Conservation (phyloP, 2,113 vertebrate species). For the Pogonocichla stellata region DNA sequence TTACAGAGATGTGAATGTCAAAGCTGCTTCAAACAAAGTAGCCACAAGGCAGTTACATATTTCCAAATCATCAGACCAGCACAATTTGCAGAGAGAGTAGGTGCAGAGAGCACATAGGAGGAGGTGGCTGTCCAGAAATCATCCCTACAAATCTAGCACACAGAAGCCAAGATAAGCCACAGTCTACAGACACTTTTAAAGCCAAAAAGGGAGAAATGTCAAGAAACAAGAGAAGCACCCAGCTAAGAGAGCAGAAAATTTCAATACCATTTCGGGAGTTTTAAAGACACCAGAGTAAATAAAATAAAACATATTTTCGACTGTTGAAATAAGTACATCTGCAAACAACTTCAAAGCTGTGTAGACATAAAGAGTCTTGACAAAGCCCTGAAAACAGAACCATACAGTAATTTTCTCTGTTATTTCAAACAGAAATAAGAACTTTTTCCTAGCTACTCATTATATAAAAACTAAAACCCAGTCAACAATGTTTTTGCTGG, state of each 20-base stretch:
- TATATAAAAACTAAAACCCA: neutral
- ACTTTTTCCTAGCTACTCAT: neutral
- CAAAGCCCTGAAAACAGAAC: neutral
- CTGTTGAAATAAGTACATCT: neutral
- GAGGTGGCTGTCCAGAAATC: neutral
- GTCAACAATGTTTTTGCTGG: neutral
- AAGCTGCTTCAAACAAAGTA: constrained; percentile 22
- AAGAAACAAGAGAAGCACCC: neutral
- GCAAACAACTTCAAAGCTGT: neutral
- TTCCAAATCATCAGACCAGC: neutral
- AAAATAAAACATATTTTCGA: neutral
- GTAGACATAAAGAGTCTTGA: neutral
- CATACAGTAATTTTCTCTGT: neutral
- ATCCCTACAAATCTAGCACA: neutral
- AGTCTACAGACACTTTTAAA: neutral
- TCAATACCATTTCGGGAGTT: neutral
- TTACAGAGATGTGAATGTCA: constrained; percentile 12
- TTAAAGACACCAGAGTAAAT: neutral
- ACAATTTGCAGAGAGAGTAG: neutral
- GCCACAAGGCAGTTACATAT: constrained; percentile 23
- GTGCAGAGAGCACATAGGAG: neutral
- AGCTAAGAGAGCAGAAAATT: neutral
- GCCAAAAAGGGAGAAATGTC: neutral
- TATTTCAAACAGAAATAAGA: neutral
- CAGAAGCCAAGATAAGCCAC: neutral